These are phyloP conservation scores for Orthosia incerta DNA, from an alignment of 2,888 invertebrate genomes.

Conservation along the genomic window DNA sequence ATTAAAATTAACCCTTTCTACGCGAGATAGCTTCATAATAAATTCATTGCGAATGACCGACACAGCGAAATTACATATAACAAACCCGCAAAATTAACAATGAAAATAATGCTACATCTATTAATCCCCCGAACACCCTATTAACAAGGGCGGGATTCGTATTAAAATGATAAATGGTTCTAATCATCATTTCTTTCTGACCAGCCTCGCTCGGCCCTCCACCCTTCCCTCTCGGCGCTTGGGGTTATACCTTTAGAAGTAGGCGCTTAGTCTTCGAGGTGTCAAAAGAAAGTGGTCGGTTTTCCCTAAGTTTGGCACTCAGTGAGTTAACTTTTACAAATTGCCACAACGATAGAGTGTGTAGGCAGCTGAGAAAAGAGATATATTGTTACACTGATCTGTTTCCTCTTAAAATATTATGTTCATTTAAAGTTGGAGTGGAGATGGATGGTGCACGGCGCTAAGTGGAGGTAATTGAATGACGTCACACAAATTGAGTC, in stretches of 20 bases:
- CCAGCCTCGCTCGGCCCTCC: conserved; percentile 69
- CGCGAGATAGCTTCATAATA: conserved; percentile 69
- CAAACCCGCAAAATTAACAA: conserved; percentile 87
- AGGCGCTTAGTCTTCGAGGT: conserved; percentile 55
- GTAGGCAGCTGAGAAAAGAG: conserved; percentile 83
- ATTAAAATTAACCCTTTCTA: conserved; percentile 67
- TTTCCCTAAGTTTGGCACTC: conserved; percentile 82
- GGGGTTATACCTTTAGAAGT: conserved; percentile 30
- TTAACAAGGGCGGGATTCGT: conserved; percentile 87
- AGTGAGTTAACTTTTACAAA: conserved; percentile 89
- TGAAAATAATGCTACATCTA: conserved; percentile 88
- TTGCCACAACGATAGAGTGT: conserved; percentile 85
- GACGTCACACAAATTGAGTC: conserved; percentile 62
- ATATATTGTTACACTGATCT: conserved; percentile 85
- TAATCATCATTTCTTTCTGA: conserved; percentile 84
- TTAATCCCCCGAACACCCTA: conserved; percentile 87
- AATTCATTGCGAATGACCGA: conserved; percentile 74
- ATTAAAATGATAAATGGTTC: conserved; percentile 90
- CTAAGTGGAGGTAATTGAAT: conserved; percentile 64
- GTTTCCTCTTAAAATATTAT: conserved; percentile 80
- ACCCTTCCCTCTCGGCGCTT: conserved; percentile 22
- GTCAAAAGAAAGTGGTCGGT: conserved; percentile 72
- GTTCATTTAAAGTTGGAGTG: conserved; percentile 67
- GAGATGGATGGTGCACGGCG: conserved; percentile 70
- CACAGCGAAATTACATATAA: conserved; percentile 75